Percentiles rank a stretch among this genome's conserved stretches.
phyloP scores from a whole-genome alignment of 2,113 vertebrate genomes.

The Manacus vitellinus region DNA sequence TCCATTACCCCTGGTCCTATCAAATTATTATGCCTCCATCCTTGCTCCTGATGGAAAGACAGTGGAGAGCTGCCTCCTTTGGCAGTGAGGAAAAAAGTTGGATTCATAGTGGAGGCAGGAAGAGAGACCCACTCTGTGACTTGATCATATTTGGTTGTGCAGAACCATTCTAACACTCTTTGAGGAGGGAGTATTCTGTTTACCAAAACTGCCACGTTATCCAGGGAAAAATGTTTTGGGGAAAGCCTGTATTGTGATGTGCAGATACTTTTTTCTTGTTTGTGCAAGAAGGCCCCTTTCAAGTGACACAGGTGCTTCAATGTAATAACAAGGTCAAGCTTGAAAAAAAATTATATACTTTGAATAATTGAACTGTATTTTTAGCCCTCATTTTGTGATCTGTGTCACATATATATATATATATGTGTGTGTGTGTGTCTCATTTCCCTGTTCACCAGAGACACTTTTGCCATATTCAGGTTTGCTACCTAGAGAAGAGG shows the following conservation, averaged over 20 bases:
- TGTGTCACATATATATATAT: slow-evolving; percentile 56
- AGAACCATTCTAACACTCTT: background rate
- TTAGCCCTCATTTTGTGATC: slow-evolving; percentile 68
- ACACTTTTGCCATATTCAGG: slow-evolving; percentile 62
- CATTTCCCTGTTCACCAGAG: slow-evolving; percentile 64
- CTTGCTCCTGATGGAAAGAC: background rate
- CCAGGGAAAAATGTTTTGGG: background rate
- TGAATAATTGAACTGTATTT: slow-evolving; percentile 68
- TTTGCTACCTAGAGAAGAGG: slow-evolving; percentile 64
- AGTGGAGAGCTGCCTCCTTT: background rate
- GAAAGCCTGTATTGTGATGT: background rate
- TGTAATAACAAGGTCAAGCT: slow-evolving; percentile 57
- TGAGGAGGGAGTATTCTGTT: background rate
- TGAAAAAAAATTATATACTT: slow-evolving; percentile 49
- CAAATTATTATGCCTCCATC: background rate
- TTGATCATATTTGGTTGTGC: background rate
- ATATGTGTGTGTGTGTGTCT: background rate
- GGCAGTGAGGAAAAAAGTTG: background rate
- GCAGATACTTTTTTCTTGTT: background rate
- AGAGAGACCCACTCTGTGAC: fast-evolving
- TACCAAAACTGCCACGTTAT: fast-evolving
- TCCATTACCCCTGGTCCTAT: background rate
- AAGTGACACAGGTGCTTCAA: slow-evolving; percentile 7
- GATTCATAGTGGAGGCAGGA: background rate
- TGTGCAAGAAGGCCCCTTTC: background rate